These are phyloP conservation scores for Tuta absoluta DNA, from an alignment of 2,888 invertebrate species.

Conservation along the genomic window DNA sequence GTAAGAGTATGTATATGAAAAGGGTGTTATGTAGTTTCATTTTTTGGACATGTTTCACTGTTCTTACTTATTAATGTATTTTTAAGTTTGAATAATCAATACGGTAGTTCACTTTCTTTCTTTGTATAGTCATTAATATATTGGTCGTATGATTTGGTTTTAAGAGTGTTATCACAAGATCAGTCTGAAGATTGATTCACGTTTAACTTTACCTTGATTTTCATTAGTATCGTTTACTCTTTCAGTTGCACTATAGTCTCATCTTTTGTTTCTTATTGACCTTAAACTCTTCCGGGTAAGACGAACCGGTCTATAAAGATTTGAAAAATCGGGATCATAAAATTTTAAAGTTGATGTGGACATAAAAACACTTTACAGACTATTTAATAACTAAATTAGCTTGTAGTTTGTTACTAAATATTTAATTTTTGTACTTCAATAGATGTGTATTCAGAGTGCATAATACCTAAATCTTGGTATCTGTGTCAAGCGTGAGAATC, in stretches of 20 bases:
- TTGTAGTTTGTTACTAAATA: background rate
- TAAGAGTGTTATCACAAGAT: too few relatives aligned
- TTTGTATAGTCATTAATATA: background rate
- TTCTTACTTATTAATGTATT: too few relatives aligned
- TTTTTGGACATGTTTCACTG: too few relatives aligned
- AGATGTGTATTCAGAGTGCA: background rate
- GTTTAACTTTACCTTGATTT: constrained; percentile 10
- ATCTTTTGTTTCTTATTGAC: constrained; percentile 60
- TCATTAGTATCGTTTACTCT: constrained; percentile 37
- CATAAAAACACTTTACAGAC: background rate
- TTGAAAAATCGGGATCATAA: too few relatives aligned
- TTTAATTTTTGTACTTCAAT: background rate
- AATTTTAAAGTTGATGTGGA: background rate
- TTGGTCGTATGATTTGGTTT: too few relatives aligned
- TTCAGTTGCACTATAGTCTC: constrained; percentile 48
- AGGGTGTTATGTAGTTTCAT: too few relatives aligned
- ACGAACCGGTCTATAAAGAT: constrained; percentile 8
- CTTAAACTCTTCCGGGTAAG: constrained; percentile 60
- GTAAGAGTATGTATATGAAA: too few relatives aligned
- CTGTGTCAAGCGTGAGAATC: background rate
- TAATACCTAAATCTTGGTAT: background rate
- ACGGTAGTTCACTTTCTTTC: background rate
- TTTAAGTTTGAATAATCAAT: background rate
- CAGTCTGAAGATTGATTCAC: background rate
- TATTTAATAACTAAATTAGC: background rate